Evolutionary conservation across 2,797 vertebrate species (phyloP), one percentile per base, ranked within the genome.

Genomic region (Brachymystax lenok): DNA sequence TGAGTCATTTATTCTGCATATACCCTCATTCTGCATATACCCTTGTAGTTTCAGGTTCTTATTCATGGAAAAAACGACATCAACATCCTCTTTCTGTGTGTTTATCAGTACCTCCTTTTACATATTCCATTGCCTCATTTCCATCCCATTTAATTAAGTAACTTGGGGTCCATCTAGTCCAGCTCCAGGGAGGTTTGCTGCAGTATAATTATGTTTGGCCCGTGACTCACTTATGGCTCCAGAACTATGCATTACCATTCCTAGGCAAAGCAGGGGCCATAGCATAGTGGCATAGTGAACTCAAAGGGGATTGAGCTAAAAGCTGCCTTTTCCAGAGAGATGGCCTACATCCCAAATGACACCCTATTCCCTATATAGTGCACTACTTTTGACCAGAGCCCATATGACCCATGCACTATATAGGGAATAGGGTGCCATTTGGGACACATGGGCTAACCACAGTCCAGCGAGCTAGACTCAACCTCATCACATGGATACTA

Each of bases 201-300:
- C 74, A 59, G 68, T 84, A 77, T 80, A 80, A 73, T 79, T 80
- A 74, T 24, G 40, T 69, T 81, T 61, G 46, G 73, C 70, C 56
- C 52, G 21, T 28, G 10, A 51, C 71, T 74, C 59, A 3, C 12
- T 13, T n/a, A 12, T 52, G 64, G 74, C 54, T 70, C 75, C 70
- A 83, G 77, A 79, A 71, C 40, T 67, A 64, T 10, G 27, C 67
- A 79, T 84, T 83, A 77, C 59, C 72, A 79, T 80, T 77, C 84
- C 10, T 66, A 79, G 69, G 12, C 21, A 28, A 52, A 30, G 46
- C 59, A 24, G 21, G 59, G 59, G 59, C 59, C 21, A 63, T 63
- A 27, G 59, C 59, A 21, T 63, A 13, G 21, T 4, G 12, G 33
- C 71, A 71, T 33, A 19, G 59, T 69, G 28, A 5, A 70, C 68